phyloP scores from a whole-genome alignment of 2,113 vertebrate species.

The Campylomormyrus tamandua region DNA sequence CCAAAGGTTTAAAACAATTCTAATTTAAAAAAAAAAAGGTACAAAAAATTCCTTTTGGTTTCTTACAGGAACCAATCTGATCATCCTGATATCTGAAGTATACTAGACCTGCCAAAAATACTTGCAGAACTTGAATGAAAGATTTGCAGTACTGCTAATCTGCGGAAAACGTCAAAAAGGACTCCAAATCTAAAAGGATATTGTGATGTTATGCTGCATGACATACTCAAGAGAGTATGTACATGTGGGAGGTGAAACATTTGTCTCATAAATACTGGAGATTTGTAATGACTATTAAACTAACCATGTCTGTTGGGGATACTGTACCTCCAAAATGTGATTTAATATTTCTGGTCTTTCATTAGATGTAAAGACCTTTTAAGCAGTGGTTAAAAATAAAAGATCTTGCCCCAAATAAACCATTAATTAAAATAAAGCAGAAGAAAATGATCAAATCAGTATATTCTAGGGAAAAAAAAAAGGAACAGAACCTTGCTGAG shows the following conservation, averaged over 20 bases:
- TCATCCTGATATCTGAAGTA: background rate
- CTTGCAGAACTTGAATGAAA: background rate
- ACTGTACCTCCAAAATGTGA: background rate
- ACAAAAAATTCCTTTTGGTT: background rate
- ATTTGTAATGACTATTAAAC: background rate
- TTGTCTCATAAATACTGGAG: background rate
- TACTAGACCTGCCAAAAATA: background rate
- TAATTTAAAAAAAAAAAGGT: background rate
- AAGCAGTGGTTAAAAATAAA: background rate
- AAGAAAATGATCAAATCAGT: background rate
- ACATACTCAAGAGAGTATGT: background rate
- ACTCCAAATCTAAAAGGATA: background rate
- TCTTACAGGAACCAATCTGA: background rate
- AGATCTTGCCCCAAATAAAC: background rate
- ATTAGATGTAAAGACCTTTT: background rate
- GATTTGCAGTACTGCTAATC: background rate
- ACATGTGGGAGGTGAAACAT: background rate
- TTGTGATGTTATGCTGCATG: background rate
- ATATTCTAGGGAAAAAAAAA: background rate
- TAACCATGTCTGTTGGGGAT: background rate
- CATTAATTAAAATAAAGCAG: background rate
- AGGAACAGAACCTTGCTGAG: background rate
- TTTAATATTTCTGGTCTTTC: background rate
- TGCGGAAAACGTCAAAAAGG: background rate
- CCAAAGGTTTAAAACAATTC: background rate